Conservation (phyloP, 2,113 vertebrate genomes). For the Acanthisitta chloris region DNA sequence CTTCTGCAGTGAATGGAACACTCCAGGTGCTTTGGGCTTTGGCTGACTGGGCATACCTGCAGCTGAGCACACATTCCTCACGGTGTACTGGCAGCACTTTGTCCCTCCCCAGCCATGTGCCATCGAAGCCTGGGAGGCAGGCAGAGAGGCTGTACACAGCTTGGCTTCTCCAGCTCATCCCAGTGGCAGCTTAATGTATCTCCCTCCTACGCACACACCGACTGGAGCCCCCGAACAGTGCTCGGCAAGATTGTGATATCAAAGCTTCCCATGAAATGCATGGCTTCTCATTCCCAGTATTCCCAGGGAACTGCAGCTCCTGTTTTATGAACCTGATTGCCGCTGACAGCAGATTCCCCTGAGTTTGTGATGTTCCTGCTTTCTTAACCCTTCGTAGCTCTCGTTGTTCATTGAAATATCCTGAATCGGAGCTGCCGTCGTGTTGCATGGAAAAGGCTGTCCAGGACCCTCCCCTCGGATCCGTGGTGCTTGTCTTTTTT, state of each 20-base stretch:
- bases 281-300: neutral
- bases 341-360: rapidly evolving
- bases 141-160: neutral
- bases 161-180: neutral
- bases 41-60: neutral
- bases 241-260: rapidly evolving
- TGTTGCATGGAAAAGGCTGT: neutral
- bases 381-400: rapidly evolving
- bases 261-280: neutral
- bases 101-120: neutral
- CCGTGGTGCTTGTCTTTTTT: rapidly evolving
- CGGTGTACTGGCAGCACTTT: rapidly evolving
- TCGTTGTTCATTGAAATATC: rapidly evolving
- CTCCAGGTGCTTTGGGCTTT: neutral
- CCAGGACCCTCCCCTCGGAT: neutral
- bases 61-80: rapidly evolving
- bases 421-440: rapidly evolving
- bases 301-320: neutral
- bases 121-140: rapidly evolving
- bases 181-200: rapidly evolving
- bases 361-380: neutral
- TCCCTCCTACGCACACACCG: rapidly evolving
- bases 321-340: rapidly evolving
- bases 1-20: neutral
- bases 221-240: neutral